A percentile compares a stretch with the other conserved stretches of the same genome.
Evolutionary conservation across 2,113 vertebrate species (phyloP).

Genomic region (Cyanoderma ruficeps): DNA sequence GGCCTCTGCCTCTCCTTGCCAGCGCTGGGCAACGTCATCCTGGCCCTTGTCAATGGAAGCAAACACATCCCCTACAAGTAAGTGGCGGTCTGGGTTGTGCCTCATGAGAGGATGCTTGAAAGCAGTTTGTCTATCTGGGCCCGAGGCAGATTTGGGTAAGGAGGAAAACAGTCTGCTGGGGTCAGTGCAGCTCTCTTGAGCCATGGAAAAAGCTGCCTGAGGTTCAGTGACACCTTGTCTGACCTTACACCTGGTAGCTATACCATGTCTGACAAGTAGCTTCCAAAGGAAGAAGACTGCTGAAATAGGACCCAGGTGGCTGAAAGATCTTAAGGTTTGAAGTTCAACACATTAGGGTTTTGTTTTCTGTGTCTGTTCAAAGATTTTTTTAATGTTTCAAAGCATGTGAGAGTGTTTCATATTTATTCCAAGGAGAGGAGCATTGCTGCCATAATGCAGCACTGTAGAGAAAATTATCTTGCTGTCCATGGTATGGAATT

Average conservation of each 20-base stretch:
- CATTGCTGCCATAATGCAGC: fast-evolving
- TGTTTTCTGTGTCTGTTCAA: background rate
- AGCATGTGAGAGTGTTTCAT: background rate
- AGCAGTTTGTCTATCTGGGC: background rate
- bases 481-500: background rate
- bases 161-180: background rate
- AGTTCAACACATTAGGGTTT: background rate
- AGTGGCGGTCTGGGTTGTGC: conserved; percentile 2
- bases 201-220: background rate
- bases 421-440: background rate
- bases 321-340: background rate
- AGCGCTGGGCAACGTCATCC: conserved; percentile 96
- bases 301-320: background rate
- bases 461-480: background rate
- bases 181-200: background rate
- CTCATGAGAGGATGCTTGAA: background rate
- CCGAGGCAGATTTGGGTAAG: background rate
- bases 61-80: conserved; percentile 99
- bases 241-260: background rate
- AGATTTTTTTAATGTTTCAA: background rate
- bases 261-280: background rate
- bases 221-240: background rate
- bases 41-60: conserved; percentile 97
- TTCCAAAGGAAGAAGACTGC: background rate
- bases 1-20: conserved; percentile 92